Base-by-base conservation (phyloP, 2,797 vertebrate genomes). In the Acrossocheilus fasciatus region DNA sequence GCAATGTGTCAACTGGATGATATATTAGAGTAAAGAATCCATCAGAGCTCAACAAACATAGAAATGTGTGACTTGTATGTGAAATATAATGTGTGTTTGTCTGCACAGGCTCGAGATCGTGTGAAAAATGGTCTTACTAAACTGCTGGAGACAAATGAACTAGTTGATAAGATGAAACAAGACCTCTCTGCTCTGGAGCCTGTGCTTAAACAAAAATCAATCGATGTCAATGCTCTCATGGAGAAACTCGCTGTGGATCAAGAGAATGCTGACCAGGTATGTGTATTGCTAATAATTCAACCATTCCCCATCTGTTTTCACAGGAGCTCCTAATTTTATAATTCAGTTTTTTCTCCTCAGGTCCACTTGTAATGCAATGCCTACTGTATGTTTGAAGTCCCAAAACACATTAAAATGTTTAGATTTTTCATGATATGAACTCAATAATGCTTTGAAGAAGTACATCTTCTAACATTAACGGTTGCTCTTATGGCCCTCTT, bases 141-240 rank as follows among this genome's bases (percentile, higher is more conserved):
- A 88, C 93, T 97, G 50, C 89, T 97, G 88, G 96, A 97, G 92
- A 97, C 96, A 79, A 97, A 97, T 2, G 59, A 90, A 11, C 90
- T 98, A 66, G 96, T 97, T 85, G 97, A 96, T 88, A 95, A 94
- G 90, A 97, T 97, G 96, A 96, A 97, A 92, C 87, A 95, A 87
- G 96, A 98, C 6, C 94, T 97, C 50, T 96, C 96, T 5, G 95
- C 96, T 87, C 92, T 96, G 91, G 96, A 97, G 83, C 96, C 97
- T 6, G 87, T 96, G 75, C 95, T 97, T 54, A 92, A 96, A 88
- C 91, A 95, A 87, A 97, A 97, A 93, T 96, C 96, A 80, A 92
- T 92, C 18, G 95, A 97, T 50, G 96, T 97, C 36, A 95, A 96
- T 82, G 93, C 94, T 1, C 92, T 97, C 30, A 96, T 97, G 96